phyloP scores from a whole-genome alignment of 2,888 invertebrate genomes.

The Quadroppia sp. region DNA sequence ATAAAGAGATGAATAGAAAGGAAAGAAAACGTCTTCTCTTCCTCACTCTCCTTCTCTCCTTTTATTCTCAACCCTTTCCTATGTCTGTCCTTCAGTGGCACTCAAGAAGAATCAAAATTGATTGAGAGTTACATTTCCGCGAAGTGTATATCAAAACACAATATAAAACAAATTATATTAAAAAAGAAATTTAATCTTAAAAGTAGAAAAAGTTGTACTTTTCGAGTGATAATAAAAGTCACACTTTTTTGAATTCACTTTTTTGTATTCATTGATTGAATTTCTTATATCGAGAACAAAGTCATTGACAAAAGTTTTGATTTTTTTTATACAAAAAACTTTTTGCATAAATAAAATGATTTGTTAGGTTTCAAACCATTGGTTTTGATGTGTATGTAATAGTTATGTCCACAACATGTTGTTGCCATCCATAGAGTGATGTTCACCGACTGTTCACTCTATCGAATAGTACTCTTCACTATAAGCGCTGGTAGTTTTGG shows the following conservation, averaged over 20 bases:
- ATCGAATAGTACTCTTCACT: neutral
- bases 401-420: constrained; percentile 7
- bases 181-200: too few species aligned
- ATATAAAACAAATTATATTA: neutral
- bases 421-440: constrained; percentile 32
- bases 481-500: neutral
- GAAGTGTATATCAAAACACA: neutral
- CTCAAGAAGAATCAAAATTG: constrained; percentile 6
- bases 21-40: neutral
- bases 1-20: constrained; percentile 1
- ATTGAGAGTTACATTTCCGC: constrained; percentile 33
- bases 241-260: too few species aligned
- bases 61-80: constrained; percentile 28
- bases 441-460: constrained; percentile 1
- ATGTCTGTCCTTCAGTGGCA: constrained; percentile 1
- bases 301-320: neutral
- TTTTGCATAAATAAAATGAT: too few species aligned
- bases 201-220: too few species aligned
- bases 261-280: too few species aligned
- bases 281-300: too few species aligned
- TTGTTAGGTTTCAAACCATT: too few species aligned
- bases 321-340: neutral
- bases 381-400: neutral
- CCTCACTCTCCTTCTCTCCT: too few species aligned
- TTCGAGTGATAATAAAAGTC: too few species aligned